phyloP scores from a whole-genome alignment of 1,140 invertebrate species.

The Macrobrachium rosenbergii region DNA sequence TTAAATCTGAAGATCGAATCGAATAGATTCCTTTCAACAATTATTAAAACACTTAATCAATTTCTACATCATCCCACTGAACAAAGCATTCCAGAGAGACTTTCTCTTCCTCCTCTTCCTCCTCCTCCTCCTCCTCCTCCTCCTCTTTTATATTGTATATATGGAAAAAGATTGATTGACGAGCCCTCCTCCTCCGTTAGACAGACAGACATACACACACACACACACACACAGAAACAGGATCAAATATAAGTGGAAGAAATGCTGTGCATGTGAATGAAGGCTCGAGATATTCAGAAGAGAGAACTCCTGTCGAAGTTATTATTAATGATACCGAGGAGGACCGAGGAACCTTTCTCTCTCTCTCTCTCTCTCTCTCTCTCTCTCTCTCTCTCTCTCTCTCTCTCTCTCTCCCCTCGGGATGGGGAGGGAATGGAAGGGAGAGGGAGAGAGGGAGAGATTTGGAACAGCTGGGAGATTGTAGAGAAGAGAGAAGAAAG shows the following conservation, averaged over 20 bases:
- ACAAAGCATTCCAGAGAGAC: no score
- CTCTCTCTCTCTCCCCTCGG: slow-evolving; percentile 7
- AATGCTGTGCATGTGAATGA: slow-evolving; percentile 46
- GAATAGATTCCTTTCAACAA: no score
- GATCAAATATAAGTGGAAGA: slow-evolving; percentile 38
- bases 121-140: no score
- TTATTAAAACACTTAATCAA: no score
- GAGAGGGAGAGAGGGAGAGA: background rate
- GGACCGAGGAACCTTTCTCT: background rate
- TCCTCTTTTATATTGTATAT: no score
- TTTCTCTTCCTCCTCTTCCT: no score
- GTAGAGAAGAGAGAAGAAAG: background rate
- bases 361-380: no score
- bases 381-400: no score
- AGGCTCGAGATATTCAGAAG: slow-evolving; percentile 38
- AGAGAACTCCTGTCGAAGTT: slow-evolving; percentile 48
- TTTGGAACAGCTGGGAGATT: background rate
- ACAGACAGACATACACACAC: background rate
- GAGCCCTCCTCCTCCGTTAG: background rate
- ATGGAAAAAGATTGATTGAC: background rate
- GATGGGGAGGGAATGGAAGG: slow-evolving; percentile 4
- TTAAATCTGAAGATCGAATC: no score
- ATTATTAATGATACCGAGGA: slow-evolving; percentile 47
- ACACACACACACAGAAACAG: slow-evolving; percentile 28
- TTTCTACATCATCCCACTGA: no score